These are phyloP conservation scores for Lampropteryx suffumata DNA, from an alignment of 2,888 invertebrate genomes.

Conservation along the genomic window DNA sequence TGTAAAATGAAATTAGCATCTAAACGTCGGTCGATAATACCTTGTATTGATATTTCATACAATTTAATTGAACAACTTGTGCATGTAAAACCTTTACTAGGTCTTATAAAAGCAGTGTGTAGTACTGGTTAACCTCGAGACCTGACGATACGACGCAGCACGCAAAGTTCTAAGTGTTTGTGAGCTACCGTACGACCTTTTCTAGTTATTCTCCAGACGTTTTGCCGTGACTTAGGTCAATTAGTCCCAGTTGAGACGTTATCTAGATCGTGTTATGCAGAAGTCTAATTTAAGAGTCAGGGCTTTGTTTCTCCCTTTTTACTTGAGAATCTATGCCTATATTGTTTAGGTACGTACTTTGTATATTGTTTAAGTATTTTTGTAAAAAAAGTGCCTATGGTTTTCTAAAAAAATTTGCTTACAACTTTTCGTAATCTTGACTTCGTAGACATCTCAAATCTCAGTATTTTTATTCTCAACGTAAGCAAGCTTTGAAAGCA, in stretches of 20 bases:
- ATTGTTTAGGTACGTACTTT: too few relatives aligned
- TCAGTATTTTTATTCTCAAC: too few relatives aligned
- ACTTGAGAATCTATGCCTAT: background rate
- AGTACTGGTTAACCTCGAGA: conserved; percentile 32
- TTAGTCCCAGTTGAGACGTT: conserved; percentile 43
- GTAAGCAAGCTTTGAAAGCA: too few relatives aligned
- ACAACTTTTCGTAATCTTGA: too few relatives aligned
- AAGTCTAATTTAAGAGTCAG: conserved; percentile 20
- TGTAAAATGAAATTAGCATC: too few relatives aligned
- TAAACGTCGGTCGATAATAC: too few relatives aligned
- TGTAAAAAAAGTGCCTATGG: too few relatives aligned
- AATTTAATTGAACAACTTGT: conserved; percentile 13
- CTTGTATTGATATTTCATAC: background rate
- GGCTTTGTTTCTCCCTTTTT: conserved; percentile 9
- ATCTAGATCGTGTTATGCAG: conserved; percentile 42
- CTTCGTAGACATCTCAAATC: too few relatives aligned
- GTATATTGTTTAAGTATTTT: too few relatives aligned
- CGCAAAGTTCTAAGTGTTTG: conserved; percentile 46
- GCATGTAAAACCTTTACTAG: conserved; percentile 12
- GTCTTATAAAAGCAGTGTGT: conserved; percentile 14
- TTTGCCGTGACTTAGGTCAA: conserved; percentile 56
- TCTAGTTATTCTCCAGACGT: conserved; percentile 48
- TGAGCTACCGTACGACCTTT: conserved; percentile 58
- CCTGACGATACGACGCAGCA: conserved; percentile 38
- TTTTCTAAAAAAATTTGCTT: too few relatives aligned